phyloP scores from a whole-genome alignment of 2,113 vertebrate species.

The Cairina moschata region DNA sequence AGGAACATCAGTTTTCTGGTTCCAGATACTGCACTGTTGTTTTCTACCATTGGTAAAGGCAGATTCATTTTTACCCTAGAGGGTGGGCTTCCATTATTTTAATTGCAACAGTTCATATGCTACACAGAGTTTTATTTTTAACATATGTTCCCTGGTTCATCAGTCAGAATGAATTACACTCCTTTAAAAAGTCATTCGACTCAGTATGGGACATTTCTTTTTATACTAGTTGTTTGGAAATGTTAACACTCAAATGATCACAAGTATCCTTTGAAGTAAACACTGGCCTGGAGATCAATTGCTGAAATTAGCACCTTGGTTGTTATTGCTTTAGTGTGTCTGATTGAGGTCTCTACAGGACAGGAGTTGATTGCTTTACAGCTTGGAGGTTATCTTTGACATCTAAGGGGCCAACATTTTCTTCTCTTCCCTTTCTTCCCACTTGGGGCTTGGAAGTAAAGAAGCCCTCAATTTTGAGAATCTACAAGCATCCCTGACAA shows the following conservation, averaged over 20 bases:
- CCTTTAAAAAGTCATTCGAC: slow-evolving; percentile 70
- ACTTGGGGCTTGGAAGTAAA: background rate
- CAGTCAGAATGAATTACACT: slow-evolving; percentile 48
- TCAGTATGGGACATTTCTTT: slow-evolving; percentile 62
- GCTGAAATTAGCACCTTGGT: slow-evolving; percentile 62
- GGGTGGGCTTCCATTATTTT: slow-evolving; percentile 6
- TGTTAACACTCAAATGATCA: slow-evolving; percentile 68
- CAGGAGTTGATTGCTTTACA: slow-evolving; percentile 4
- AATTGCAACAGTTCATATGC: slow-evolving; percentile 7
- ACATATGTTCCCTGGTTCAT: slow-evolving; percentile 71
- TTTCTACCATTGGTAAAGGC: slow-evolving; percentile 24
- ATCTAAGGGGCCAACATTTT: slow-evolving; percentile 57
- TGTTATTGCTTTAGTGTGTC: slow-evolving; percentile 19
- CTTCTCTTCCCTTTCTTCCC: background rate
- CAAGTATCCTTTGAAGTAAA: slow-evolving; percentile 60
- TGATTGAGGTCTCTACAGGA: background rate
- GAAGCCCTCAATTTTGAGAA: background rate
- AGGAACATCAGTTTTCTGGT: background rate
- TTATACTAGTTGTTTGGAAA: slow-evolving; percentile 64
- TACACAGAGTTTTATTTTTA: slow-evolving; percentile 70
- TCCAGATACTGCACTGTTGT: background rate
- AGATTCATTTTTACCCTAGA: slow-evolving; percentile 4
- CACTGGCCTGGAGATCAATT: slow-evolving; percentile 56
- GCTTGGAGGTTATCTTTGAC: slow-evolving; percentile 62
- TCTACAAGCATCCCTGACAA: background rate